phyloP scores from a whole-genome alignment of 2,797 vertebrate species.

The Pangasius larnaudii region DNA sequence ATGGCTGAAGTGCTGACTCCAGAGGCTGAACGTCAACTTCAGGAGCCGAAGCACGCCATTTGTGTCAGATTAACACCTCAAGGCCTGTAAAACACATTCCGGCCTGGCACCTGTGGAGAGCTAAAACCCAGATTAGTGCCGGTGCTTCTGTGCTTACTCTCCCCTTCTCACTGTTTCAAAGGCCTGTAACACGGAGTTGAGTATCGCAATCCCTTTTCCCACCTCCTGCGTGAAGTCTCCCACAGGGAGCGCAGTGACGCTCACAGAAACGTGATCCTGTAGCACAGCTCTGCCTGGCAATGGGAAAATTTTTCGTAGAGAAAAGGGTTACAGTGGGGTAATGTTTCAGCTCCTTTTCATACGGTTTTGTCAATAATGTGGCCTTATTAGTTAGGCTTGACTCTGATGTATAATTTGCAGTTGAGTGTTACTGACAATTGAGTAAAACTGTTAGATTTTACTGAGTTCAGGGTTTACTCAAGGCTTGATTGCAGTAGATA shows the following conservation, averaged over 20 bases:
- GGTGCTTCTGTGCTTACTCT: constrained; percentile 42
- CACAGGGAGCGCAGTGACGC: constrained; percentile 36
- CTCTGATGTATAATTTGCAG: not conserved
- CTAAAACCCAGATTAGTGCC: constrained; percentile 54
- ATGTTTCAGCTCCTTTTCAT: constrained; percentile 19
- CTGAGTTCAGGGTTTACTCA: not conserved
- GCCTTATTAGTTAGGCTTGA: not conserved
- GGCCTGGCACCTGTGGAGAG: constrained; percentile 51
- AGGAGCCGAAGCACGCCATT: constrained; percentile 42
- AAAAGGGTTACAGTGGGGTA: constrained; percentile 19
- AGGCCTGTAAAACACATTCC: constrained; percentile 56
- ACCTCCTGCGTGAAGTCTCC: constrained; percentile 48
- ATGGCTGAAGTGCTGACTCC: constrained; percentile 24
- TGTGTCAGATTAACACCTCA: constrained; percentile 58
- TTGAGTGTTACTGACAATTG: not conserved
- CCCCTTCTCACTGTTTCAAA: constrained; percentile 53
- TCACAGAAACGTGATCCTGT: constrained; percentile 50
- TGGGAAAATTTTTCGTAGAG: constrained; percentile 29
- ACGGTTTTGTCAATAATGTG: not conserved
- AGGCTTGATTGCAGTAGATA: not conserved
- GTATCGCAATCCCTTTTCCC: constrained; percentile 40
- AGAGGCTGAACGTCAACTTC: constrained; percentile 44
- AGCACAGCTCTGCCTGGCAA: constrained; percentile 39
- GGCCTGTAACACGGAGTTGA: constrained; percentile 35
- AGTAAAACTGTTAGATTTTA: not conserved